Conservation (phyloP, 2,888 invertebrate species). For the Agonopterix subpropinquella region DNA sequence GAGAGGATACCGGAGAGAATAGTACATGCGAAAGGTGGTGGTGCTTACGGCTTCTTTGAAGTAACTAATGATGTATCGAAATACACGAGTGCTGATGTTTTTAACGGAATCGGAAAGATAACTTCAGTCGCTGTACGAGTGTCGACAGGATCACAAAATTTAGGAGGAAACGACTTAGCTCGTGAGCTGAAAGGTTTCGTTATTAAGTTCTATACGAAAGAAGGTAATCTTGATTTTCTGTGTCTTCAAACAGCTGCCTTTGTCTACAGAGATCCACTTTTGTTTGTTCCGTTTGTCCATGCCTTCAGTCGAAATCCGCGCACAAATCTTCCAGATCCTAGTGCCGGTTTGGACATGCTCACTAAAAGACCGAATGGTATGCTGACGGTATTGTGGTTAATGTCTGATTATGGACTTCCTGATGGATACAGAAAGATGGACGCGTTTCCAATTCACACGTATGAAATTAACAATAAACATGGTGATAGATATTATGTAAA, state of each 20-base stretch:
- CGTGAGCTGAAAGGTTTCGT: constrained; percentile 92
- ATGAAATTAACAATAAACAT: constrained; percentile 86
- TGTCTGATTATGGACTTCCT: constrained; percentile 91
- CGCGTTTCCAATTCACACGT: constrained; percentile 92
- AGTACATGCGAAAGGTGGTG: constrained; percentile 94
- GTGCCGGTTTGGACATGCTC: constrained; percentile 93
- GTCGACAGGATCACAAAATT: constrained; percentile 87
- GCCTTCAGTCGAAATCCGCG: constrained; percentile 94
- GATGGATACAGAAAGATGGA: constrained; percentile 94
- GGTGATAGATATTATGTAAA: constrained; percentile 85
- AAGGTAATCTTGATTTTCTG: constrained; percentile 92
- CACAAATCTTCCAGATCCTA: constrained; percentile 86
- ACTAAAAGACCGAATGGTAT: constrained; percentile 85
- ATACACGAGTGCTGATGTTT: constrained; percentile 84
- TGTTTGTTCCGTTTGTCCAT: constrained; percentile 91
- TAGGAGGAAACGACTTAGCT: constrained; percentile 87
- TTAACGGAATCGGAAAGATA: constrained; percentile 82
- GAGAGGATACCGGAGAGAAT: constrained; percentile 95
- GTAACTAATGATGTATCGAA: constrained; percentile 87
- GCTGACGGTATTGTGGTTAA: constrained; percentile 84
- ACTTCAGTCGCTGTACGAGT: constrained; percentile 85
- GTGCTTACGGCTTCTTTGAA: constrained; percentile 88
- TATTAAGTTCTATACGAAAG: constrained; percentile 92
- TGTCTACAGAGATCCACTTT: constrained; percentile 87
- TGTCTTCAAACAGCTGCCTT: constrained; percentile 91